phyloP scores from a whole-genome alignment of 2,797 vertebrate genomes.

The Sternarchorhynchus goeldii region DNA sequence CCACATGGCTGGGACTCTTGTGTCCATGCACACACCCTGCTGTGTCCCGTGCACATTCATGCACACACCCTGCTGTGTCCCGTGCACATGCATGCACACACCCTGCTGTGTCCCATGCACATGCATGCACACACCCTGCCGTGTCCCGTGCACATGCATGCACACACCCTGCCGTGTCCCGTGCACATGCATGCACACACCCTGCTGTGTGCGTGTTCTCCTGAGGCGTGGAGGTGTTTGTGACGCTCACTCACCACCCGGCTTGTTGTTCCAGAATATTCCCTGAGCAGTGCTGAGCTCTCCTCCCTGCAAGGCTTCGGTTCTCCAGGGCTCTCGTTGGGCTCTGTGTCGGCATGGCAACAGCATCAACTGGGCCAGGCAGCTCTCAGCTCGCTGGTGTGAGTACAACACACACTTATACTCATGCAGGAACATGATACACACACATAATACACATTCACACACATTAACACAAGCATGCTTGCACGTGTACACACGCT shows the following conservation, averaged over 20 bases:
- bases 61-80: neutral
- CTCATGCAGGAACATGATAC: neutral
- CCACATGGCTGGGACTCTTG: neutral
- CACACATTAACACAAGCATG: neutral
- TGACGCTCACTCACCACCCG: constrained; percentile 64
- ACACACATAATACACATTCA: constrained; percentile 21
- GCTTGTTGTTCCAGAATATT: constrained; percentile 83
- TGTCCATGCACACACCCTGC: neutral
- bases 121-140: neutral
- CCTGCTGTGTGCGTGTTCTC: constrained; percentile 54
- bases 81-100: constrained; percentile 15
- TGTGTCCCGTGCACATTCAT: constrained; percentile 12
- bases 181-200: constrained; percentile 40
- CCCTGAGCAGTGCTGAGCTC: constrained; percentile 95
- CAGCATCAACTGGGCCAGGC: constrained; percentile 95
- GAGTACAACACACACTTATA: constrained; percentile 73
- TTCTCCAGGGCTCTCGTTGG: constrained; percentile 93
- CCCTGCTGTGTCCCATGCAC: neutral
- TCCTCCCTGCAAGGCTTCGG: constrained; percentile 94
- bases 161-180: neutral
- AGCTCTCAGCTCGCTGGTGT: constrained; percentile 97
- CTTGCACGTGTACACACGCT: constrained; percentile 9
- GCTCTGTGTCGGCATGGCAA: constrained; percentile 98
- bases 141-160: constrained; percentile 15
- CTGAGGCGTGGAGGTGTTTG: constrained; percentile 52